These are phyloP conservation scores for Connochaetes taurinus DNA, from an alignment of 2,113 vertebrate genomes.

Conservation along the genomic window DNA sequence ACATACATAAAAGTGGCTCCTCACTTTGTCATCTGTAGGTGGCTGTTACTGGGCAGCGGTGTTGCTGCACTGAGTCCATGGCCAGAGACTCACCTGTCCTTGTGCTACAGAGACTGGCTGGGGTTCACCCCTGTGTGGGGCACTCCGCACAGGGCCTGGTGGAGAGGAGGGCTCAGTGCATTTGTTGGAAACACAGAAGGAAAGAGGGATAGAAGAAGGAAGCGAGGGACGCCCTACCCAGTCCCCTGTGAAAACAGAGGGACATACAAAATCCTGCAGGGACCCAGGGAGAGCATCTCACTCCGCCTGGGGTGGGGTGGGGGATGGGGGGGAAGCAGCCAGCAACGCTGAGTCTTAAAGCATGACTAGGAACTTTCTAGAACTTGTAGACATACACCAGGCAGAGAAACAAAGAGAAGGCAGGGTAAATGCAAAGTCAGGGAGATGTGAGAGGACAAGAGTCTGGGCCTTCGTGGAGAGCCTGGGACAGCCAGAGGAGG, in stretches of 20 bases:
- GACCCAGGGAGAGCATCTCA: background rate
- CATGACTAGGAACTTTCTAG: background rate
- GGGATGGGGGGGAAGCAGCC: background rate
- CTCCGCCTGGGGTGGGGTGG: background rate
- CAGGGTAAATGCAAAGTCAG: background rate
- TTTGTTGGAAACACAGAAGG: background rate
- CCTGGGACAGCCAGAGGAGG: background rate
- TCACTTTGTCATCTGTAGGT: background rate
- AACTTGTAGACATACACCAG: background rate
- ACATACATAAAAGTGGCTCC: background rate
- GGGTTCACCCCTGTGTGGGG: background rate
- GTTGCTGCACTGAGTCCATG: accelerated
- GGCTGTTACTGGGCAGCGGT: background rate
- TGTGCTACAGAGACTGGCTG: background rate
- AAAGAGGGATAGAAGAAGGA: background rate
- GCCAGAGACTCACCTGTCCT: background rate
- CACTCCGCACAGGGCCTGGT: background rate
- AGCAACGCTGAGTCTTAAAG: background rate
- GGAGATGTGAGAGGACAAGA: accelerated
- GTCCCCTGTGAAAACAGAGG: background rate
- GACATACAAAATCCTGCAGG: background rate
- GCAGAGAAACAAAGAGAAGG: background rate
- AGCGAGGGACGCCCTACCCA: background rate
- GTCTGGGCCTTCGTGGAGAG: background rate
- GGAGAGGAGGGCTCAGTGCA: background rate